Base-by-base conservation (phyloP, 2,113 vertebrate species). In the Brachyistius frenatus region DNA sequence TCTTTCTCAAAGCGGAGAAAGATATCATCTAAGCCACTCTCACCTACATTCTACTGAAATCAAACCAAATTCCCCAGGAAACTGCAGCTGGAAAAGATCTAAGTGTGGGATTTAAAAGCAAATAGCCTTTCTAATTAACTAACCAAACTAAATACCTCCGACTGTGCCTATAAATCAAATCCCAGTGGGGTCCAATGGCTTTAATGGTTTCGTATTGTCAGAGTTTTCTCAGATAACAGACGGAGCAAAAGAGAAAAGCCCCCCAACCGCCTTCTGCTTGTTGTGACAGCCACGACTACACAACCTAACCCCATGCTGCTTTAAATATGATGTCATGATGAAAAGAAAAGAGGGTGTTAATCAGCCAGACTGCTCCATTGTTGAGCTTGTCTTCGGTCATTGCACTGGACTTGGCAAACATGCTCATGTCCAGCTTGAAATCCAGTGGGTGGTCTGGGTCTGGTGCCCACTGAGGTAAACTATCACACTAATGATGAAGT, bases 101-200 rank as follows among this genome's bases (percentile, higher is more conserved):
- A 53, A 72, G 63, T 66, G 41, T 13, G 31, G 55, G 36, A 55
- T 53, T 66, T 76, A 35, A 71, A 72, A 44, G 39, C 15, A 50
- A 85, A 30, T 63, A 78, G 47, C 33, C 71, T 72, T 73, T 61
- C 37, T 79, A 64, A 84, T 81, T 41, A 74, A 81, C 78, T 65
- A 77, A 84, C 85, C 72, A 65, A 31, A 58, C 55, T 86, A 79
- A 89, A 86, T 76, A 77, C 69, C 53, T 67, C 56, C 75, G 41
- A 84, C 36, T 76, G 66, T 30, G 57, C 32, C 41, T 32, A 67
- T 79, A 83, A 81, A 86, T 83, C 78, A 73, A 60, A 69, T 46
- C 54, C 37, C 33, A 10, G 11, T 23, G 35, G 56, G 56, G 23
- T 56, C 49, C 60, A 70, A 80, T 71, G 66, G 67, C 57, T 66